Conservation (phyloP, 2,888 invertebrate species). For the Helicoverpa assulta region DNA sequence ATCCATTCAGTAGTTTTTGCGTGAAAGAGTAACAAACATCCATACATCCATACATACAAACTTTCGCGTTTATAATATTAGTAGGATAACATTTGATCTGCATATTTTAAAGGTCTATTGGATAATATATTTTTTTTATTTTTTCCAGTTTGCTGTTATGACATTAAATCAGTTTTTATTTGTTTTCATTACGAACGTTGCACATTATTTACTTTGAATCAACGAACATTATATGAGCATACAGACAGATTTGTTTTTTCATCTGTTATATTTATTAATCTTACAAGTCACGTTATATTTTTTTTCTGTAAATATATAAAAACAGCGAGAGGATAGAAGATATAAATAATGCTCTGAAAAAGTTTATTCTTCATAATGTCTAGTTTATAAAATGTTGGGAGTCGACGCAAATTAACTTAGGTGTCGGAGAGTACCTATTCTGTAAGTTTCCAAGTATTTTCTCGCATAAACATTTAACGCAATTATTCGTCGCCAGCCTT, state of each 20-base stretch:
- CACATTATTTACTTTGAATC: not conserved
- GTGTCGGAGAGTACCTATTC: slow-evolving; percentile 7
- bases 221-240: not conserved
- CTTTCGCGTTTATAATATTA: too few relatives aligned
- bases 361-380: slow-evolving; percentile 5
- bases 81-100: too few relatives aligned
- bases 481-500: slow-evolving; percentile 1
- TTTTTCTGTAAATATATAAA: slow-evolving; percentile 8
- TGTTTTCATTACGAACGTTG: not conserved
- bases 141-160: not conserved
- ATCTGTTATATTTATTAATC: not conserved
- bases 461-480: slow-evolving; percentile 8
- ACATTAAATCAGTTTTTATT: not conserved
- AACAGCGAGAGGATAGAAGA: slow-evolving; percentile 1
- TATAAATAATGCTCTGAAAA: not conserved
- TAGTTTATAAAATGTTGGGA: slow-evolving; percentile 5
- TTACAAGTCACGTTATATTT: not conserved
- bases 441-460: not conserved
- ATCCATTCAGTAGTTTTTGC: too few relatives aligned
- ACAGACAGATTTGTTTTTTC: not conserved
- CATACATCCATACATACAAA: too few relatives aligned
- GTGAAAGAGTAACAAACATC: too few relatives aligned
- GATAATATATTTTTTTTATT: not conserved
- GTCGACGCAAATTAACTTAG: slow-evolving; percentile 7
- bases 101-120: too few relatives aligned